Conservation (phyloP, 2,888 invertebrate species). For the Lamellibrachia satsuma region DNA sequence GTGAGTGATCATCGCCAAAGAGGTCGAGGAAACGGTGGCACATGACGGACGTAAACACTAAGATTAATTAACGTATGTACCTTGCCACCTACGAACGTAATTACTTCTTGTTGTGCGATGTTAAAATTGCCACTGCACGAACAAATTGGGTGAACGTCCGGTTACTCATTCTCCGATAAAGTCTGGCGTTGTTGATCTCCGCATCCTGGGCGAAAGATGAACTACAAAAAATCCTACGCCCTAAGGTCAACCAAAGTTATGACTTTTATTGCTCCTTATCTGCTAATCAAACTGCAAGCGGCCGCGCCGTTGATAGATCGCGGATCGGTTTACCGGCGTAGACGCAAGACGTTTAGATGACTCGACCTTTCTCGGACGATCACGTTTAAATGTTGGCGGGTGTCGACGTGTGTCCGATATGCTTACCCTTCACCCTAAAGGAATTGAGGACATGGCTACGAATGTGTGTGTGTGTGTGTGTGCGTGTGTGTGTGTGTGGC, state of each 20-base stretch:
- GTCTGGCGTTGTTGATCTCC: background rate
- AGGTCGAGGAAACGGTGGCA: background rate
- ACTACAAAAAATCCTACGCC: background rate
- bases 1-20: background rate
- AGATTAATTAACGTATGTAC: background rate
- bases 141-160: background rate
- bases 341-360: background rate
- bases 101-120: background rate
- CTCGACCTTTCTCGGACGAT: background rate
- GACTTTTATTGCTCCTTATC: background rate
- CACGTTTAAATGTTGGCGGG: background rate
- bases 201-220: background rate
- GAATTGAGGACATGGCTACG: background rate
- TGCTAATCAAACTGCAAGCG: background rate
- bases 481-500: no score
- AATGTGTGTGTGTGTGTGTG: background rate
- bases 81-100: background rate
- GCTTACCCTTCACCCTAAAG: background rate
- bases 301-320: background rate
- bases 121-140: background rate
- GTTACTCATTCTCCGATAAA: background rate
- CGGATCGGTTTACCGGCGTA: background rate
- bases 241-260: conserved; percentile 7
- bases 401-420: background rate
- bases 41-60: background rate